Conservation (phyloP, 2,113 vertebrate species). For the Ammodytes marinus region DNA sequence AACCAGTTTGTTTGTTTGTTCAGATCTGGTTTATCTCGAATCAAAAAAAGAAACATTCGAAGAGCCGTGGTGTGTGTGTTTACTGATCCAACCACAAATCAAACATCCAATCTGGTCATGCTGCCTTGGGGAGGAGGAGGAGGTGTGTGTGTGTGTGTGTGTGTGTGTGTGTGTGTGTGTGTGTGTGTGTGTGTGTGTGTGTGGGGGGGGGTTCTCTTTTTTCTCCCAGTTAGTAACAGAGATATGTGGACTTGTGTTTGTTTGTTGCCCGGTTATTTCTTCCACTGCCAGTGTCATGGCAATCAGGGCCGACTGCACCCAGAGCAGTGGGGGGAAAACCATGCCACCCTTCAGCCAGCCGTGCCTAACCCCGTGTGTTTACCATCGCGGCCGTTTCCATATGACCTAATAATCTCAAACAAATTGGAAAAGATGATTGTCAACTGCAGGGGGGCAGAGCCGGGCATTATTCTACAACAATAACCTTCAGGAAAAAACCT, state of each 20-base stretch:
- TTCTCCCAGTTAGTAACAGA: slow-evolving; percentile 53
- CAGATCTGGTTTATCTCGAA: slow-evolving; percentile 54
- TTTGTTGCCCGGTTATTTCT: slow-evolving; percentile 57
- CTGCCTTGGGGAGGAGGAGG: slow-evolving; percentile 43
- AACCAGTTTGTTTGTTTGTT: slow-evolving; percentile 40
- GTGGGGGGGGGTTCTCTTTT: slow-evolving; percentile 24
- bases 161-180: too few species aligned
- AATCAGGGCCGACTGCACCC: slow-evolving; percentile 47
- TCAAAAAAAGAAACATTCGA: slow-evolving; percentile 49
- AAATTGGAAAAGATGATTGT: slow-evolving; percentile 82
- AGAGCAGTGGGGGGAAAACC: slow-evolving; percentile 43
- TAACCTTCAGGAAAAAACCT: slow-evolving; percentile 76
- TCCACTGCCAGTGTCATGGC: slow-evolving; percentile 52
- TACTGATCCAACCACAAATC: slow-evolving; percentile 62
- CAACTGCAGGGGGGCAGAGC: slow-evolving; percentile 74
- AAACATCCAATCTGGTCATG: slow-evolving; percentile 64
- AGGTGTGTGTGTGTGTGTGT: too few species aligned
- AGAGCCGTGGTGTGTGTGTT: slow-evolving; percentile 45
- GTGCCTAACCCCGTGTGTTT: slow-evolving; percentile 66
- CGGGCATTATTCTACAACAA: slow-evolving; percentile 67
- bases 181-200: too few species aligned
- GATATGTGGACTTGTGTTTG: slow-evolving; percentile 58
- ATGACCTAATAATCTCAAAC: slow-evolving; percentile 77
- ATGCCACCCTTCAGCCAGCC: slow-evolving; percentile 37
- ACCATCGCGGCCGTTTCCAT: slow-evolving; percentile 70